A percentile compares a stretch with the other conserved stretches of the same genome.
Evolutionary conservation across 2,888 invertebrate genomes (phyloP).

Genomic region (Limulus polyphemus): DNA sequence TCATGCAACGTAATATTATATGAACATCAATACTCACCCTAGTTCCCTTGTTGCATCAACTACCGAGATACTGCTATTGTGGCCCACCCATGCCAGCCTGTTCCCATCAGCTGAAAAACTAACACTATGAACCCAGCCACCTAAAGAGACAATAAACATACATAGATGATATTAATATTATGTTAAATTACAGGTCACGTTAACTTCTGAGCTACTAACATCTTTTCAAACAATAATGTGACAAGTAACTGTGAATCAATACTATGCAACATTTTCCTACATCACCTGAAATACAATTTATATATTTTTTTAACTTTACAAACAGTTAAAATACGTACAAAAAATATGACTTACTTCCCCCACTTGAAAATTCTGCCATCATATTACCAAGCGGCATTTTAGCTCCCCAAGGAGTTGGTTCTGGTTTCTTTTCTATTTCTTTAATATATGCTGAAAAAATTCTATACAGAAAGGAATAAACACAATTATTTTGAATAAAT

Average conservation of each 20-base stretch:
- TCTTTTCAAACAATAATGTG: too few species aligned
- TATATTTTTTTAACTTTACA: too few species aligned
- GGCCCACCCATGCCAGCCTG: constrained; percentile 93
- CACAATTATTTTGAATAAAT: too few species aligned
- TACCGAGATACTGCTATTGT: constrained; percentile 87
- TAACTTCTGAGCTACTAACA: too few species aligned
- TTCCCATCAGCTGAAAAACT: constrained; percentile 91
- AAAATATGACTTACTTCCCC: constrained; percentile 47
- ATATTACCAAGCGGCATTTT: constrained; percentile 65
- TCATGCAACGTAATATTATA: too few species aligned
- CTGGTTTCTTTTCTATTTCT: constrained; percentile 85
- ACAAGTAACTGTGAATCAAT: too few species aligned
- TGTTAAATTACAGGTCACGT: too few species aligned
- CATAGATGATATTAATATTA: too few species aligned
- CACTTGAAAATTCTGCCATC: constrained; percentile 82
- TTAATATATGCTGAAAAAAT: constrained; percentile 95
- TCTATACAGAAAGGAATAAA: constrained; percentile 4
- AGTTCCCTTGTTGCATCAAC: constrained; percentile 55
- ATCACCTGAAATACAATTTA: too few species aligned
- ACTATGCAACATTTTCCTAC: too few species aligned
- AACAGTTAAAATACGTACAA: constrained; percentile 4
- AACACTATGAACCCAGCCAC: constrained; percentile 45
- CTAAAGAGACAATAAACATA: too few species aligned
- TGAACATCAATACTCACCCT: too few species aligned
- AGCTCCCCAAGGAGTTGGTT: constrained; percentile 76